These are phyloP conservation scores for Whitmania pigra DNA, from an alignment of 1,140 invertebrate genomes.

Conservation along the genomic window DNA sequence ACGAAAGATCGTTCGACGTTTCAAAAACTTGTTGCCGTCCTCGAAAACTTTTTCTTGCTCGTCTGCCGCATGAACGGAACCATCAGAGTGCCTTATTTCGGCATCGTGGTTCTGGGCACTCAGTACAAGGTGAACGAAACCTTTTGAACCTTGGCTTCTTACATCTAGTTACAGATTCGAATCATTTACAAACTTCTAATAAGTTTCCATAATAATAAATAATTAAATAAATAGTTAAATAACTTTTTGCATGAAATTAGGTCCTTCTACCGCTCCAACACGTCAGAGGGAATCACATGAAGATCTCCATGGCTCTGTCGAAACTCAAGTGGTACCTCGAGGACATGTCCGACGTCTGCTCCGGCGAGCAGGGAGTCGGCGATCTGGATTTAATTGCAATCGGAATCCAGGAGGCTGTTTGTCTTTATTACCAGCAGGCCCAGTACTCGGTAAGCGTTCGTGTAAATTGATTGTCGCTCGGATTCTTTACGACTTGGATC, in stretches of 20 bases:
- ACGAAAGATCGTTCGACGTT: background rate
- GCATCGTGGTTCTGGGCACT: background rate
- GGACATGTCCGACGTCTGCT: background rate
- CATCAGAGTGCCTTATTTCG: background rate
- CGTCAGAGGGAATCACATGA: conserved; percentile 3
- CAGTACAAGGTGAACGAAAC: background rate
- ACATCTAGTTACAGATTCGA: background rate
- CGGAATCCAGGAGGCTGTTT: conserved; percentile 1
- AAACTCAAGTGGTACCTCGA: background rate
- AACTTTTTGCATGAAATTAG: too few species aligned
- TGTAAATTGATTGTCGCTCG: too few species aligned
- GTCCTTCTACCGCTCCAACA: background rate
- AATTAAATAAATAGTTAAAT: too few species aligned
- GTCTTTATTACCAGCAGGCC: background rate
- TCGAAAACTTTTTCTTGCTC: conserved; percentile 1
- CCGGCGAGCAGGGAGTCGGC: background rate
- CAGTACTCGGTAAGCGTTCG: too few species aligned
- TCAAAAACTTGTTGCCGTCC: background rate
- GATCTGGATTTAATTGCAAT: background rate
- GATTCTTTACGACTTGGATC: too few species aligned
- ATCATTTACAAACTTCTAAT: background rate
- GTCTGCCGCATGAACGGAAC: background rate
- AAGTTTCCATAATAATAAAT: too few species aligned
- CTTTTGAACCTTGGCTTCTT: background rate
- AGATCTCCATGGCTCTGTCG: conserved; percentile 9